Evolutionary conservation across 2,888 invertebrate genomes (phyloP).

Genomic region (Ceriagrion tenellum): DNA sequence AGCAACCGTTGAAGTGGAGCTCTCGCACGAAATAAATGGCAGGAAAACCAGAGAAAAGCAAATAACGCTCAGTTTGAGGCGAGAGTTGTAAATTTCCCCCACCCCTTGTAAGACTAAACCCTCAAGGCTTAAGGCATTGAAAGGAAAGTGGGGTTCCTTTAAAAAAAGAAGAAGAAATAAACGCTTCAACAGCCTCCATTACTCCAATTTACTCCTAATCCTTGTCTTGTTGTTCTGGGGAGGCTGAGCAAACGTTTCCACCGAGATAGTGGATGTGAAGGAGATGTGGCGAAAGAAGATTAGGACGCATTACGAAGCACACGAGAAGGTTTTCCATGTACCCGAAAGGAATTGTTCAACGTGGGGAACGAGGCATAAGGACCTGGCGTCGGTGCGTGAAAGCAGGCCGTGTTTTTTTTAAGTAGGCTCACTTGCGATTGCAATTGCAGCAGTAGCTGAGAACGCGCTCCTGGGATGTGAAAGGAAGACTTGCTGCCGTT

Average conservation of each 20-base stretch:
- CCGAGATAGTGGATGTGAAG: not conserved
- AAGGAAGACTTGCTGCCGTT: not conserved
- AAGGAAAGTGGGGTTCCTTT: not conserved
- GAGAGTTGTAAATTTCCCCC: not conserved
- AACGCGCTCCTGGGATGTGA: not conserved
- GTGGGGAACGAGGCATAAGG: not conserved
- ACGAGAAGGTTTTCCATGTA: not conserved
- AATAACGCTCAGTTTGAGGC: not conserved
- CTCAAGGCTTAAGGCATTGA: not conserved
- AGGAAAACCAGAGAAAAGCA: not conserved
- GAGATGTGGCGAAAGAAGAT: not conserved
- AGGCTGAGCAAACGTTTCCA: not conserved
- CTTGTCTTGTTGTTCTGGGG: not conserved
- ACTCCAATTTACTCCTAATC: slow-evolving; percentile 32
- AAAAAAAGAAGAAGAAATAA: not conserved
- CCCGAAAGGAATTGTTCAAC: not conserved
- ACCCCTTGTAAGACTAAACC: not conserved
- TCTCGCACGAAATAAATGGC: not conserved
- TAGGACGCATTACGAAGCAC: not conserved
- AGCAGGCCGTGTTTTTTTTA: not conserved
- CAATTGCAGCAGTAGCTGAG: not conserved
- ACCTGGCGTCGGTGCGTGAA: not conserved
- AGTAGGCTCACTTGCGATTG: not conserved
- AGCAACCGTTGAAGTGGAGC: not conserved
- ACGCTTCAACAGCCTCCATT: not conserved